Percentiles rank a stretch among this genome's conserved stretches.
Conservation (phyloP, 2,113 vertebrate genomes). For the Ondatra zibethicus region DNA sequence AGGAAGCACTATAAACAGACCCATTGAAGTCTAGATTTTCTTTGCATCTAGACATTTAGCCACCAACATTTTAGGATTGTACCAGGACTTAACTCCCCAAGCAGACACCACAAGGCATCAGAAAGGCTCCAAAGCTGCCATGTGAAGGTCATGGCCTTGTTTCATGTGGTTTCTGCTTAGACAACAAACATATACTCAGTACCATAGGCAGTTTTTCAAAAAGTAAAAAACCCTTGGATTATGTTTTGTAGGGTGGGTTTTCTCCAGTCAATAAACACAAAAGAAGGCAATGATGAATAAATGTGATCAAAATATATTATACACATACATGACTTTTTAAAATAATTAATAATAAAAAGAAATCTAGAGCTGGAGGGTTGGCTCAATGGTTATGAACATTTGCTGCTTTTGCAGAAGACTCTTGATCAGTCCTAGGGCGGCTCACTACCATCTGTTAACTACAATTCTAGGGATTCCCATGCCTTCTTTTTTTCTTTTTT, state of each 20-base stretch:
- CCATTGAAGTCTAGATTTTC: neutral
- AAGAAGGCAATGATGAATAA: neutral
- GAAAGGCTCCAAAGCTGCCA: neutral
- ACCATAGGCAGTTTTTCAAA: slow-evolving; percentile 26
- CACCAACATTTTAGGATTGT: neutral
- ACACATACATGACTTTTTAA: neutral
- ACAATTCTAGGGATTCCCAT: neutral
- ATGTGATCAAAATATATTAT: neutral
- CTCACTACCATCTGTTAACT: neutral
- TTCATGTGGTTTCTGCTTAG: neutral
- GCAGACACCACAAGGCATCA: neutral
- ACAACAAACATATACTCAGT: neutral
- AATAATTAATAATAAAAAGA: neutral
- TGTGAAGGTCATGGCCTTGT: neutral
- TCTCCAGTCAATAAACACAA: neutral
- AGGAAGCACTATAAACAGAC: neutral
- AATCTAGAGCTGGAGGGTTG: neutral
- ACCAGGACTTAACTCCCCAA: neutral
- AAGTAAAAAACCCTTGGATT: neutral
- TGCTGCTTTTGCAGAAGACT: neutral
- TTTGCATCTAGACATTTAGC: neutral
- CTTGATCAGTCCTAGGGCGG: neutral
- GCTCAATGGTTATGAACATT: neutral
- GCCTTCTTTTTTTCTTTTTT: too few relatives aligned
- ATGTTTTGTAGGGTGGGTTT: neutral